Evolutionary conservation across 2,888 invertebrate genomes (phyloP).

Genomic region (Sesia apiformis): DNA sequence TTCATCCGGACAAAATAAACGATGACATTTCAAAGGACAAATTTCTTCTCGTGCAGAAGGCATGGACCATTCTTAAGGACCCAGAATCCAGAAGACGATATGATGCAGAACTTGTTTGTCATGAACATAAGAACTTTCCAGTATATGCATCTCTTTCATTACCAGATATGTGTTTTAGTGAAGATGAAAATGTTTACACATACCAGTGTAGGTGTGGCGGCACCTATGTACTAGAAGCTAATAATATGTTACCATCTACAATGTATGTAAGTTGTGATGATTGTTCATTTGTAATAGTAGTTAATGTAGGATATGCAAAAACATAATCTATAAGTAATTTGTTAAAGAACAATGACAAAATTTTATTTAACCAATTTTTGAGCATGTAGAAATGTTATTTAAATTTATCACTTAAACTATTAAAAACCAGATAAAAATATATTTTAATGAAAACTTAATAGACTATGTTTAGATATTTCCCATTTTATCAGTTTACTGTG

Average conservation of each 20-base stretch:
- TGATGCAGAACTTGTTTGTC: conserved; percentile 76
- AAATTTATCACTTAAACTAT: too few species aligned
- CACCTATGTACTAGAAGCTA: conserved; percentile 56
- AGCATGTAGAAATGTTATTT: too few species aligned
- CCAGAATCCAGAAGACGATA: conserved; percentile 76
- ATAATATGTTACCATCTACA: conserved; percentile 39
- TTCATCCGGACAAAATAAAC: conserved; percentile 77
- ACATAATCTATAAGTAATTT: neutral
- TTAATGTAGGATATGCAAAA: conserved; percentile 32
- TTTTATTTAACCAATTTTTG: too few species aligned
- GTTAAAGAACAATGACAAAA: too few species aligned
- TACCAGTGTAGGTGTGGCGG: conserved; percentile 84
- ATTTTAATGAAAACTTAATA: too few species aligned
- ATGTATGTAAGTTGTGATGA: conserved; percentile 79
- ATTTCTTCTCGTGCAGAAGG: conserved; percentile 74
- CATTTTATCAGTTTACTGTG: too few species aligned
- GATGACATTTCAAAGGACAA: conserved; percentile 22
- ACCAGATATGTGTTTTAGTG: conserved; percentile 56
- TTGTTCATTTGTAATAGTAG: conserved; percentile 81
- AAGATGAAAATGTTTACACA: conserved; percentile 39
- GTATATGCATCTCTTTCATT: conserved; percentile 75
- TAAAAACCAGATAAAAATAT: too few species aligned
- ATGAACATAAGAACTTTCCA: conserved; percentile 71
- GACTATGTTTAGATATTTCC: too few species aligned
- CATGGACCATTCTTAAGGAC: conserved; percentile 81